phyloP scores from a whole-genome alignment of 2,113 vertebrate genomes.

The Dermatemys mawii region DNA sequence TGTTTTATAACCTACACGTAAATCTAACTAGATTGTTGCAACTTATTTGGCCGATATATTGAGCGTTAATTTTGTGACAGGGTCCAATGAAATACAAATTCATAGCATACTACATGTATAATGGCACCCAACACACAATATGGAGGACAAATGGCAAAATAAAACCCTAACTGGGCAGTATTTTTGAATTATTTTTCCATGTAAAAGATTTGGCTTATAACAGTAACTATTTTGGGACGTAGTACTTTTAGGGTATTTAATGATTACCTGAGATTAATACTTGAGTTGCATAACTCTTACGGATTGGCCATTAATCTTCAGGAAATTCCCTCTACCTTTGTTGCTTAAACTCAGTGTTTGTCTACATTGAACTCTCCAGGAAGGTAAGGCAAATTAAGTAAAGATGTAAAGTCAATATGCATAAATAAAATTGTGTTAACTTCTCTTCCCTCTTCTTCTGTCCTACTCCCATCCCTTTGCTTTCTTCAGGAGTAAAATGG shows the following conservation, averaged over 20 bases:
- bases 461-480: not conserved
- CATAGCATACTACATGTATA: not conserved
- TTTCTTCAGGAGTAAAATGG: not conserved
- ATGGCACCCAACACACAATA: not conserved
- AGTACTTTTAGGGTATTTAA: not conserved
- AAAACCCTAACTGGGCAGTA: not conserved
- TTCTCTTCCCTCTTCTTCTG: not conserved
- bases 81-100: not conserved
- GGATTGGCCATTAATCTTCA: not conserved
- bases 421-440: not conserved
- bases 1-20: not conserved
- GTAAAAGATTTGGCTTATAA: not conserved
- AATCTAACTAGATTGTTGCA: not conserved
- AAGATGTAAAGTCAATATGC: not conserved
- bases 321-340: not conserved
- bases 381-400: not conserved
- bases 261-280: not conserved
- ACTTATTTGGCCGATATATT: not conserved
- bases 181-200: not conserved
- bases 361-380: not conserved
- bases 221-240: not conserved
- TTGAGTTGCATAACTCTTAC: not conserved
- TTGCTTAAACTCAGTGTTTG: not conserved
- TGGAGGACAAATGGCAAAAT: too few species aligned
- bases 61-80: not conserved